Base-by-base conservation (phyloP, 2,888 invertebrate species). In the Luperina testacea region DNA sequence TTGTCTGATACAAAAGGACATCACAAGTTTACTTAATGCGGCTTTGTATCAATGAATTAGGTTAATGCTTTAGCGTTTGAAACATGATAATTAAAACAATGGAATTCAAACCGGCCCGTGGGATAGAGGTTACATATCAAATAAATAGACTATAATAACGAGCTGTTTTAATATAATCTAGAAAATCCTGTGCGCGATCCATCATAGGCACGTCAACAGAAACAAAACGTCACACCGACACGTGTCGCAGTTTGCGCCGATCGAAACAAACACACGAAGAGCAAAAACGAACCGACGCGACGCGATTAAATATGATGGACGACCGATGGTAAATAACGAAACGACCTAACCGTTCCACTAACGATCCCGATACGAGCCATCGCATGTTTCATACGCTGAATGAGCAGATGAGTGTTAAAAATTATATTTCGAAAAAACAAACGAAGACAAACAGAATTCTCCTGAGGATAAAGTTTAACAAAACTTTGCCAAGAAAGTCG, bases 231-330 rank as follows among this genome's bases (percentile, higher is more conserved):
- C 90, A 87, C 78, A 83, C 83, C 89, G 92, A 93, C 93, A 94
- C 92, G 92, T 93, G 93, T 93, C 93, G 91, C 90, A 90, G 92
- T 90, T 90, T 89, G 89, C 89, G 88, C 90, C 80, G 88, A 87
- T 85, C 90, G 87, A 86, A 90, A 89, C 91, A 89, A 91, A 84
- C 86, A 89, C 78, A 89, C 88, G 83, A 87, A 78, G 87, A 91
- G 88, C 87, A 91, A 91, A 93, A 93, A 92, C 92, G 91, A 90
- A 90, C 87, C 90, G 89, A 88, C 89, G 90, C 90, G 90, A 89
- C 89, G 92, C 95, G 95, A 96, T 95, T 95, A 95, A 94, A 94
- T 91, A 94, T 95, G 95, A 96, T 95, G 94, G 92, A 95, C 94
- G 95, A 93, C 89, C 93, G 90, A 90, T 92, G 93, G 92, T 93